Evolutionary conservation across 2,797 vertebrate genomes (phyloP).

Genomic region (Dipus sagitta): DNA sequence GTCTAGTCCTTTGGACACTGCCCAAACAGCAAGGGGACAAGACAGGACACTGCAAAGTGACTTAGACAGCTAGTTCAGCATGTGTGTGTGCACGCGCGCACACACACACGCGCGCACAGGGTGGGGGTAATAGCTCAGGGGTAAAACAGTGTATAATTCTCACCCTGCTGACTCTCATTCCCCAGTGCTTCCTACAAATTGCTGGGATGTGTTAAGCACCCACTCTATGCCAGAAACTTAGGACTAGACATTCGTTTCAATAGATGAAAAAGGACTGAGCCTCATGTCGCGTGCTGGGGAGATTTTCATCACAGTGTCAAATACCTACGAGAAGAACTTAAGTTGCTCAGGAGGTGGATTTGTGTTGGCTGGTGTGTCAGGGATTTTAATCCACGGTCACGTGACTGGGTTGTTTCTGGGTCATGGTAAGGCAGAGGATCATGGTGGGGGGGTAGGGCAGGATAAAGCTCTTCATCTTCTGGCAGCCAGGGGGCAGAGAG

Average conservation of each 20-base stretch:
- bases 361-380: neutral
- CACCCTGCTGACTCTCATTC: neutral
- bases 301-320: neutral
- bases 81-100: no score
- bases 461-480: neutral
- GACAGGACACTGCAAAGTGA: neutral
- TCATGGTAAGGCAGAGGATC: no score
- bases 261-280: neutral
- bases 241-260: neutral
- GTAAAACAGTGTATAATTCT: neutral
- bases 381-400: neutral
- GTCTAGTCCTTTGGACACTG: no score
- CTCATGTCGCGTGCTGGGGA: no score
- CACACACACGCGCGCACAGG: no score
- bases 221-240: neutral
- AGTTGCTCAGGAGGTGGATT: neutral
- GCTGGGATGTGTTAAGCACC: neutral
- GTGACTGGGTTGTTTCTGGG: neutral
- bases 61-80: neutral
- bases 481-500: neutral
- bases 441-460: no score
- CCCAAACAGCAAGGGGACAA: neutral
- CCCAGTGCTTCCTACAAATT: neutral
- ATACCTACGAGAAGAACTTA: neutral
- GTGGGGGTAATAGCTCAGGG: no score